These are phyloP conservation scores for Astyanax mexicanus DNA, from an alignment of 2,797 vertebrate genomes.

Conservation along the genomic window DNA sequence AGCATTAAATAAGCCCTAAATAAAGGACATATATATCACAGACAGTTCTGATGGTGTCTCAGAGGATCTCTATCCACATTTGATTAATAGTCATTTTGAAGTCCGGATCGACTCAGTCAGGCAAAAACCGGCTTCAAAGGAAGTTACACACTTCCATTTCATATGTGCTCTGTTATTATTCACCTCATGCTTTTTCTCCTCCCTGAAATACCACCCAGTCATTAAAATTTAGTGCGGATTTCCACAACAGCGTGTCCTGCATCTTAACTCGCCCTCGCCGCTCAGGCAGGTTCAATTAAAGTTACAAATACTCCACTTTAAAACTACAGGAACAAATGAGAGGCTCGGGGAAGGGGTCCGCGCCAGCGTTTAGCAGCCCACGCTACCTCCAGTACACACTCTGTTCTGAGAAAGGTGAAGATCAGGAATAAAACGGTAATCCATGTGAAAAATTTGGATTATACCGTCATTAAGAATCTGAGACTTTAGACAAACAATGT, in stretches of 20 bases:
- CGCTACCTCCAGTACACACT: background rate
- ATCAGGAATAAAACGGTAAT: background rate
- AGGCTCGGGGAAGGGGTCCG: background rate
- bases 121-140: conserved; percentile 34
- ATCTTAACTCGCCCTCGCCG: conserved; percentile 28
- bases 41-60: background rate
- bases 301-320: conserved; percentile 14
- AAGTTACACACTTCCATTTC: conserved; percentile 28
- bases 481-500: conserved; percentile 12
- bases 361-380: no score
- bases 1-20: background rate
- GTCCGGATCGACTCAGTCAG: conserved; percentile 13
- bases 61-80: background rate
- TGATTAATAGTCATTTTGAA: conserved; percentile 20
- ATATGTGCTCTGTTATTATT: conserved; percentile 35
- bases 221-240: conserved; percentile 23
- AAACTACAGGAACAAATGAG: background rate
- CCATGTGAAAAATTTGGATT: background rate
- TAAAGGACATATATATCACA: background rate
- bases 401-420: background rate
- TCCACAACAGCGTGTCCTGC: conserved; percentile 29
- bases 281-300: conserved; percentile 33
- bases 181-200: conserved; percentile 14
- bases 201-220: conserved; percentile 30
- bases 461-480: conserved; percentile 1